phyloP scores from a whole-genome alignment of 2,797 vertebrate species.

The Todus mexicanus region DNA sequence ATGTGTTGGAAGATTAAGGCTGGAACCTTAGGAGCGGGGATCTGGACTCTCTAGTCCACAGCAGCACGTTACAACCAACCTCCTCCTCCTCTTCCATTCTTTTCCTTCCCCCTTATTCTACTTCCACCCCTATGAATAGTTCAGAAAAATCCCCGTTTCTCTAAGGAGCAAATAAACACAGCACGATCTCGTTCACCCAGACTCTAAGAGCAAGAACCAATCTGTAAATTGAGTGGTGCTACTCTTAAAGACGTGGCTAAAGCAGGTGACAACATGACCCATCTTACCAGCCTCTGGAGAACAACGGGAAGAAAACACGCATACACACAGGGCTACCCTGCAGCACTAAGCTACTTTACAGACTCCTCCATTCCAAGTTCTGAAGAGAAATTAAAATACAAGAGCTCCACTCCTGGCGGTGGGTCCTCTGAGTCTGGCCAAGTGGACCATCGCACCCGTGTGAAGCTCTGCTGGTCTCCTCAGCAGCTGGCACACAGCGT shows the following conservation, averaged over 20 bases:
- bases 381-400: not conserved
- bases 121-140: not conserved
- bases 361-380: not conserved
- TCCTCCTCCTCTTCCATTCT: not conserved
- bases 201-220: not conserved
- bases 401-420: not conserved
- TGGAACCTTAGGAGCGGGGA: constrained; percentile 34
- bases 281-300: not conserved
- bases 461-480: not conserved
- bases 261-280: not conserved
- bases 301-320: not conserved
- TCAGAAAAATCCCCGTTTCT: not conserved
- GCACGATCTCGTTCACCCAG: not conserved
- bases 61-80: not conserved
- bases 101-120: not conserved
- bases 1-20: constrained; percentile 39
- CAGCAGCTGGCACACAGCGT: not conserved
- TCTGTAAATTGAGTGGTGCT: not conserved
- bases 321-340: not conserved
- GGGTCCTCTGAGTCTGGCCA: not conserved
- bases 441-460: accelerated
- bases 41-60: constrained; percentile 25
- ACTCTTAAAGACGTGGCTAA: not conserved
- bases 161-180: not conserved
- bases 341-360: not conserved